Conservation (phyloP, 1,140 invertebrate genomes). For the Tetranychus cinnabarinus region DNA sequence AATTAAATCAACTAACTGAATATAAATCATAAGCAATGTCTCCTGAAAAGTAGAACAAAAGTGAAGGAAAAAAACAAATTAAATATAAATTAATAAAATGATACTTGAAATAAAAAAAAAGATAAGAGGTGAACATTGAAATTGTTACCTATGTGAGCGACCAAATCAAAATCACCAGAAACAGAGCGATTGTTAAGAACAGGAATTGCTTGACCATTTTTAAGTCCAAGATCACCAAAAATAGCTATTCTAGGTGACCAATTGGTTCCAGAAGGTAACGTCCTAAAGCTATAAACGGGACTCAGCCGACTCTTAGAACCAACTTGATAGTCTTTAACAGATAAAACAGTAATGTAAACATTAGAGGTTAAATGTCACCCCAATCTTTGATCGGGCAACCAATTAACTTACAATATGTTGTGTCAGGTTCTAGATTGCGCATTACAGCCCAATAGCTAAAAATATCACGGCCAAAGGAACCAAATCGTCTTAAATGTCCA, state of each 20-base stretch:
- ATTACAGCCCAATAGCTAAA: constrained; percentile 53
- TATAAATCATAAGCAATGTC: constrained; percentile 93
- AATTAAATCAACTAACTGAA: constrained; percentile 25
- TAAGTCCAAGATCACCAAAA: constrained; percentile 30
- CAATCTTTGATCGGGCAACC: neutral
- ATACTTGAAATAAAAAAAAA: neutral
- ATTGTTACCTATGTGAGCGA: constrained; percentile 27
- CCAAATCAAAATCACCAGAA: constrained; percentile 29
- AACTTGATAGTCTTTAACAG: neutral
- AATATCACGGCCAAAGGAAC: constrained; percentile 29
- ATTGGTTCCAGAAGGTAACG: constrained; percentile 17
- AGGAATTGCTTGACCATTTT: constrained; percentile 31
- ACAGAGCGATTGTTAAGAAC: constrained; percentile 56
- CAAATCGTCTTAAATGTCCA: constrained; percentile 46
- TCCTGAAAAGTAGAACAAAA: constrained; percentile 9
- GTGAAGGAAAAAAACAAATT: neutral
- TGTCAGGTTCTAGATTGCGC: constrained; percentile 29
- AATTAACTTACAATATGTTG: constrained; percentile 34
- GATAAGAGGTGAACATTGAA: neutral
- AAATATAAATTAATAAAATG: neutral
- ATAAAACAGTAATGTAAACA: neutral
- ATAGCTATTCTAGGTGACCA: constrained; percentile 25
- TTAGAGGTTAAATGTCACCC: neutral
- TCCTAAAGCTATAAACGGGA: constrained; percentile 16
- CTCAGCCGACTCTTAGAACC: neutral